Percentiles rank a stretch among this genome's conserved stretches.
phyloP scores from a whole-genome alignment of 2,888 invertebrate genomes.

The Serrognathus titanus region DNA sequence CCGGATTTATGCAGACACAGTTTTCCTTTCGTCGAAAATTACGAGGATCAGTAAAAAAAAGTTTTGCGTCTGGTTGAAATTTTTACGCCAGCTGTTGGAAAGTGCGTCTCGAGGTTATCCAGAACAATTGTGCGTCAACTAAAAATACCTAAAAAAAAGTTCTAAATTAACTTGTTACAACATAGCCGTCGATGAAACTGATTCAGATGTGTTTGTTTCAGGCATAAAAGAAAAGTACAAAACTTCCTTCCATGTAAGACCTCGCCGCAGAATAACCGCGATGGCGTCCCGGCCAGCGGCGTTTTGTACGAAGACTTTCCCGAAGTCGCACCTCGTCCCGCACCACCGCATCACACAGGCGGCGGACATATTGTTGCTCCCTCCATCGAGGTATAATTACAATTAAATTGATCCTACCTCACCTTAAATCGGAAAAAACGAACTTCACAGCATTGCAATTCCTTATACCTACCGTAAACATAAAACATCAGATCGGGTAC shows the following conservation, averaged over 20 bases:
- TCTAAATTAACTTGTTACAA: no score
- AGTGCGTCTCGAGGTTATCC: no score
- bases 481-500: no score
- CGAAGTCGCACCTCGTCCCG: slow-evolving; percentile 57
- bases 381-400: slow-evolving; percentile 49
- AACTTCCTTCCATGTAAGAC: slow-evolving; percentile 81
- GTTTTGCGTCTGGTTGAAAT: no score
- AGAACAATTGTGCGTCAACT: no score
- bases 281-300: slow-evolving; percentile 55
- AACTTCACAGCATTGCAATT: no score
- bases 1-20: not conserved
- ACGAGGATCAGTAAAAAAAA: no score
- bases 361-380: slow-evolving; percentile 48
- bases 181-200: no score
- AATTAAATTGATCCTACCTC: not conserved
- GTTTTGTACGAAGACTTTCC: slow-evolving; percentile 79
- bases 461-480: no score
- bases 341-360: slow-evolving; percentile 44
- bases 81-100: no score
- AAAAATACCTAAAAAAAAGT: no score
- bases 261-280: slow-evolving; percentile 56
- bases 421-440: no score
- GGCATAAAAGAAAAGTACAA: slow-evolving; percentile 84
- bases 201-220: slow-evolving; percentile 49
- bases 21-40: not conserved